Evolutionary conservation across 2,888 invertebrate species (phyloP).

Genomic region (Camponotus fellah): DNA sequence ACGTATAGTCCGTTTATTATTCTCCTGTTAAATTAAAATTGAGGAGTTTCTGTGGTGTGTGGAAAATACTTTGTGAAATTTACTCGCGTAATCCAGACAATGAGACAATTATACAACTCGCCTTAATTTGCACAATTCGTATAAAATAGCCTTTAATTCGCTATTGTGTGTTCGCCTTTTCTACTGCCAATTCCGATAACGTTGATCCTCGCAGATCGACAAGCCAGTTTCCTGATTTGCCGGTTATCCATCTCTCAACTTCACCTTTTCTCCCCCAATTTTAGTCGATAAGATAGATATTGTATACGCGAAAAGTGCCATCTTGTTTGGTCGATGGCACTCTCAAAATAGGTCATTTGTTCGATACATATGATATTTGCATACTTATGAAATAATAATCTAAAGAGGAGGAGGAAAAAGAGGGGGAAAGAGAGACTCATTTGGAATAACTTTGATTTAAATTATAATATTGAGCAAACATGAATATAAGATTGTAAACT

Average conservation of each 20-base stretch:
- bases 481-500: neutral
- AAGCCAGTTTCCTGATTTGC: constrained; percentile 58
- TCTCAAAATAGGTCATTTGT: constrained; percentile 44
- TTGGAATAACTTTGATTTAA: constrained; percentile 30
- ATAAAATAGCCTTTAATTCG: constrained; percentile 16
- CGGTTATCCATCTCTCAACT: constrained; percentile 51
- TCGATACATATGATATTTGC: constrained; percentile 4
- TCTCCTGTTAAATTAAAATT: neutral
- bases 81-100: constrained; percentile 2
- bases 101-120: constrained; percentile 28
- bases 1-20: neutral
- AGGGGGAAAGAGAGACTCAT: neutral
- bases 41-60: neutral
- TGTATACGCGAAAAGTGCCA: constrained; percentile 45
- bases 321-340: constrained; percentile 51
- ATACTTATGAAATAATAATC: constrained; percentile 18
- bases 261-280: neutral
- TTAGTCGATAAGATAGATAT: constrained; percentile 41
- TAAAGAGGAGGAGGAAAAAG: neutral
- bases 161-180: constrained; percentile 41
- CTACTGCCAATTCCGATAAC: constrained; percentile 48
- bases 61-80: neutral
- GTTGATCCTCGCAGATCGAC: constrained; percentile 54
- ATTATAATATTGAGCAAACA: neutral
- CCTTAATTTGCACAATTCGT: constrained; percentile 31